Percentiles rank a stretch among this genome's conserved stretches.
Conservation (phyloP, 1,140 invertebrate species). For the Drosophila ambigua region DNA sequence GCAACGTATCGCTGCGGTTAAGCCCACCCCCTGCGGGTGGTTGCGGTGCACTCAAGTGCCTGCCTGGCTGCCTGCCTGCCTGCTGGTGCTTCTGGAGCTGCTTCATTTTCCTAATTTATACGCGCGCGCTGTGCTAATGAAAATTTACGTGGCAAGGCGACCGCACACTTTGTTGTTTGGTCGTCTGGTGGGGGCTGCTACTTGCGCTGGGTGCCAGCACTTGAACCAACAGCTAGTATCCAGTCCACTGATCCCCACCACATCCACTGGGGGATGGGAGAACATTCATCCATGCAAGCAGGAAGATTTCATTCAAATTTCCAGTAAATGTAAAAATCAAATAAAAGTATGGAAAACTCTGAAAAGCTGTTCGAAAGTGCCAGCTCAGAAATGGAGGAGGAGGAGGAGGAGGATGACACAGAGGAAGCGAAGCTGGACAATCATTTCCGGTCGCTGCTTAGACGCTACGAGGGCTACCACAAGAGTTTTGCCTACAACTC, state of each 20-base stretch:
- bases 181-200: constrained; percentile 9
- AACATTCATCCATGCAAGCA: not conserved
- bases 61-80: constrained; percentile 29
- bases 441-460: constrained; percentile 44
- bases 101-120: constrained; percentile 82
- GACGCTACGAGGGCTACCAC: not conserved
- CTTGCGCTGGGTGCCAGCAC: not conserved
- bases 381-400: constrained; percentile 17
- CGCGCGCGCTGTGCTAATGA: constrained; percentile 73
- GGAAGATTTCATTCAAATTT: constrained; percentile 19
- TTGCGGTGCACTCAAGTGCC: constrained; percentile 62
- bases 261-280: not conserved
- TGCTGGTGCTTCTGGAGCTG: constrained; percentile 42
- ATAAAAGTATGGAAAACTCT: not conserved
- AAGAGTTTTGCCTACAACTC: constrained; percentile 3
- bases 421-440: constrained; percentile 41
- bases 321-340: constrained; percentile 3
- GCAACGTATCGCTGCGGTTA: constrained; percentile 57
- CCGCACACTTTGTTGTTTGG: constrained; percentile 58
- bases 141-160: constrained; percentile 75
- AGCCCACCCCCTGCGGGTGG: constrained; percentile 32
- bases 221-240: no score
- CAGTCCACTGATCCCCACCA: not conserved
- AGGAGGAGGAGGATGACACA: constrained; percentile 15
- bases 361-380: not conserved